A percentile compares a stretch with the other conserved stretches of the same genome.
Evolutionary conservation across 2,888 invertebrate species (phyloP).

Genomic region (Agrotis ipsilon): DNA sequence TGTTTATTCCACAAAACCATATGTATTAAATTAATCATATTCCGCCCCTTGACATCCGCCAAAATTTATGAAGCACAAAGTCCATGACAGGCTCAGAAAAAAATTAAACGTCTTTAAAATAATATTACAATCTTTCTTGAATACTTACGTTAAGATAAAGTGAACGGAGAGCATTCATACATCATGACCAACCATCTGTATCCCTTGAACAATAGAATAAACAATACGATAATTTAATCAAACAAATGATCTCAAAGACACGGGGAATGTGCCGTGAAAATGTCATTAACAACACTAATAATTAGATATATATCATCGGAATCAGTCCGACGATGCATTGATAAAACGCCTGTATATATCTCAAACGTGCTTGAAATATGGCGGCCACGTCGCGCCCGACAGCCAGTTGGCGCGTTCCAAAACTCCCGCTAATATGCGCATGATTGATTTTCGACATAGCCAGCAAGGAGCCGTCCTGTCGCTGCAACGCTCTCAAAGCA

Average conservation of each 20-base stretch:
- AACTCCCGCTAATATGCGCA: conserved; percentile 84
- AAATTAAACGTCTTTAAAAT: conserved; percentile 36
- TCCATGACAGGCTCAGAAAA: conserved; percentile 37
- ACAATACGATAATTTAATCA: conserved; percentile 74
- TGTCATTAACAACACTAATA: conserved; percentile 88
- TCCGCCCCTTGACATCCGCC: conserved; percentile 38
- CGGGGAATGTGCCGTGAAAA: conserved; percentile 87
- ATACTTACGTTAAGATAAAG: conserved; percentile 46
- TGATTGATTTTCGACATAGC: conserved; percentile 85
- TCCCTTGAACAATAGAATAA: conserved; percentile 60
- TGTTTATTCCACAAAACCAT: conserved; percentile 37
- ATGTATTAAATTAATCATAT: conserved; percentile 51
- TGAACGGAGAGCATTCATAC: conserved; percentile 45
- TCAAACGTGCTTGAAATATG: conserved; percentile 89
- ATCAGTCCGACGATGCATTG: conserved; percentile 90
- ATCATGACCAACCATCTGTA: conserved; percentile 58
- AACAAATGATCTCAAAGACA: conserved; percentile 84
- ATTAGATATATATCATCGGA: conserved; percentile 89
- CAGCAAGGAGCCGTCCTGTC: conserved; percentile 59
- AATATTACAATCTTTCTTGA: conserved; percentile 42
- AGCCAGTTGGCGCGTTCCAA: conserved; percentile 86
- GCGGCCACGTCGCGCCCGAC: conserved; percentile 84
- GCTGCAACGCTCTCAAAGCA: conserved; percentile 34
- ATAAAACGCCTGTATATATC: conserved; percentile 88
- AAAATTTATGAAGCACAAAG: conserved; percentile 46